Base-by-base conservation (phyloP, 2,888 invertebrate species). In the Eumacrocentrus americanus region DNA sequence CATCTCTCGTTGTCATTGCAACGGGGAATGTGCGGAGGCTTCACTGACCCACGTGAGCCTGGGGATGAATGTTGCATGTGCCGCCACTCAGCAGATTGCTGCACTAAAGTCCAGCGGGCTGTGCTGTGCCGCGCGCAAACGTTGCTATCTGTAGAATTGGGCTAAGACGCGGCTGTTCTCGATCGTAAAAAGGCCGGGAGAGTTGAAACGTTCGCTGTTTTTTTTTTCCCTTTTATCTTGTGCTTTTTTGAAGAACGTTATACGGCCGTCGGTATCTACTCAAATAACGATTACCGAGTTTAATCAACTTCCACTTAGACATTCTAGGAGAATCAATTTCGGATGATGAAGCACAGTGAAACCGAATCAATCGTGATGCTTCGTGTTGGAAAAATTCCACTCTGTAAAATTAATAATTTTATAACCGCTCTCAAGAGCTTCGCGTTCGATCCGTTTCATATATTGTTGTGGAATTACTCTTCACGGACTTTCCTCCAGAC, bases 51-150 rank as follows among this genome's bases (percentile, higher is more conserved):
- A 42, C 58, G 61, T 53, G 54, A 44, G 52, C 25, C 51, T 38
- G 64, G 61, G 67, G 12, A 73, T 72, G 73, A 75, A 72, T 72
- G 71, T 70, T 72, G 71, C 70, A 73, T 72, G 72, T 67, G 66
- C 68, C 67, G 64, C 69, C 71, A 73, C 75, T 76, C 73, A 71
- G 72, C 70, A 73, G 75, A 75, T 76, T 75, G 73, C 72, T 62
- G 61, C 57, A 69, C 70, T 70, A 68, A 73, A 72, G 68, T 73
- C 68, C 62, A 66, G 63, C 61, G 58, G 64, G 52, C 25, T 23
- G 12, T 14, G 12, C 11, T 9, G 48, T 16, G 7, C 29, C 12
- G 23, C 18, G 38, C 25, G 14, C 54, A 25, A 20, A 54, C 44
- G 7, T 42, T 54, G 44, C 44, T 54, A 48, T 42, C 60, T 61